Evolutionary conservation across 2,113 vertebrate species (phyloP).

Genomic region (Pyrgilauda ruficollis): DNA sequence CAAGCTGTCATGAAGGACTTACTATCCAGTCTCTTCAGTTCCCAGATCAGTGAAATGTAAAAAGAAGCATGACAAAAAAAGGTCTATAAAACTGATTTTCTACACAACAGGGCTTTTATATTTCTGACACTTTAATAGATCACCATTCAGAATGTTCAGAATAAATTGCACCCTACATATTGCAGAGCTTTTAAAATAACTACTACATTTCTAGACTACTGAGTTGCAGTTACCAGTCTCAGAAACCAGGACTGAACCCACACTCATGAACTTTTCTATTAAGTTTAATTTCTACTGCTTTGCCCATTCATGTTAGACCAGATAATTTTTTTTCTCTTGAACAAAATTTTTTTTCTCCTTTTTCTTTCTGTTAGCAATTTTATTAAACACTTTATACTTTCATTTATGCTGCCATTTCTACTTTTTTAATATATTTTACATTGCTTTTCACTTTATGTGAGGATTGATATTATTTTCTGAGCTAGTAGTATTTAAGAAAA

Average conservation of each 20-base stretch:
- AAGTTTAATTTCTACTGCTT: neutral
- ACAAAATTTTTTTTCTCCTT: neutral
- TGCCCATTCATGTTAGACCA: neutral
- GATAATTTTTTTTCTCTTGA: neutral
- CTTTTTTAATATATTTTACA: neutral
- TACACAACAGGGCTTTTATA: neutral
- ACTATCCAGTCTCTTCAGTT: neutral
- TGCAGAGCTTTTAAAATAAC: neutral
- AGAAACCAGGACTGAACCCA: neutral
- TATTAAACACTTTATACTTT: neutral
- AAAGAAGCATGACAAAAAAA: neutral
- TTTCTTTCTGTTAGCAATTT: neutral
- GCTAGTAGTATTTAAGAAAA: neutral
- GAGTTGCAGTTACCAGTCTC: neutral
- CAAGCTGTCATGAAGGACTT: neutral
- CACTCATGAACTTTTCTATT: fast-evolving
- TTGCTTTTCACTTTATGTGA: neutral
- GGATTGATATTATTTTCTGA: neutral
- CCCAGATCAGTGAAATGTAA: neutral
- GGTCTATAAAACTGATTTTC: neutral
- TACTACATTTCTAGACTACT: neutral
- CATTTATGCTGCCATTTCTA: neutral
- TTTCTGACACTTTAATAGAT: neutral
- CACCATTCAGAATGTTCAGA: neutral
- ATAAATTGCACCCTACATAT: neutral